A percentile compares a stretch with the other conserved stretches of the same genome.
These are phyloP conservation scores for Chrysoperla carnea DNA, from an alignment of 1,140 invertebrate genomes.

Conservation along the genomic window DNA sequence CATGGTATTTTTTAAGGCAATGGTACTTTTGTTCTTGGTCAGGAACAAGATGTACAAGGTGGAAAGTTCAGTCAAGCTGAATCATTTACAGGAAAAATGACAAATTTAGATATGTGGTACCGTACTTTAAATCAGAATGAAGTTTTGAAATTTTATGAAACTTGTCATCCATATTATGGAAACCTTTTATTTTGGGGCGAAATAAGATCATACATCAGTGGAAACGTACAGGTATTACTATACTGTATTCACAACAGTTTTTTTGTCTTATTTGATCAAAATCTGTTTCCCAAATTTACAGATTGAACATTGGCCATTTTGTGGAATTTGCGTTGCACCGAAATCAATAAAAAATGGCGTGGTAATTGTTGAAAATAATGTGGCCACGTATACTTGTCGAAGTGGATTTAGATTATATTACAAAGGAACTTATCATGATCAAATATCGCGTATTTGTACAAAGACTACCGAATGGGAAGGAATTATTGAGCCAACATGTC, in stretches of 20 bases:
- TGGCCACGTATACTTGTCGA: constrained; percentile 29
- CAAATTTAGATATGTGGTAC: constrained; percentile 44
- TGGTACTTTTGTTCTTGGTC: constrained; percentile 44
- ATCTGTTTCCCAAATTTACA: constrained; percentile 12
- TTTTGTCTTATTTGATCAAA: constrained; percentile 1
- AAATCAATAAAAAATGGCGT: constrained; percentile 22
- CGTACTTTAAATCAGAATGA: constrained; percentile 21
- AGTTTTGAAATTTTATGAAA: constrained; percentile 25
- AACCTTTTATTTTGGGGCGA: constrained; percentile 42
- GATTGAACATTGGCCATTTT: constrained; percentile 26
- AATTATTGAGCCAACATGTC: constrained; percentile 22
- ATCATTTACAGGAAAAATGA: constrained; percentile 41
- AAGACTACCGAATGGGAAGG: constrained; percentile 32
- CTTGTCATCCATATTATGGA: constrained; percentile 33
- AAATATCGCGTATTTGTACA: constrained; percentile 20
- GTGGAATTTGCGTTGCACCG: constrained; percentile 30
- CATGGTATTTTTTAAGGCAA: constrained; percentile 20
- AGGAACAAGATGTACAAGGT: constrained; percentile 47
- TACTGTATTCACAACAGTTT: constrained; percentile 3
- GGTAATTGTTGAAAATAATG: constrained; percentile 16
- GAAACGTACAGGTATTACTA: constrained; percentile 23
- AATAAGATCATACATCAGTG: constrained; percentile 31
- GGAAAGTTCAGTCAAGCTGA: constrained; percentile 44
- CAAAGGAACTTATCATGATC: constrained; percentile 6
- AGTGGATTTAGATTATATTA: constrained; percentile 30